Evolutionary conservation across 2,797 vertebrate genomes (phyloP).

Genomic region (Avahi laniger): DNA sequence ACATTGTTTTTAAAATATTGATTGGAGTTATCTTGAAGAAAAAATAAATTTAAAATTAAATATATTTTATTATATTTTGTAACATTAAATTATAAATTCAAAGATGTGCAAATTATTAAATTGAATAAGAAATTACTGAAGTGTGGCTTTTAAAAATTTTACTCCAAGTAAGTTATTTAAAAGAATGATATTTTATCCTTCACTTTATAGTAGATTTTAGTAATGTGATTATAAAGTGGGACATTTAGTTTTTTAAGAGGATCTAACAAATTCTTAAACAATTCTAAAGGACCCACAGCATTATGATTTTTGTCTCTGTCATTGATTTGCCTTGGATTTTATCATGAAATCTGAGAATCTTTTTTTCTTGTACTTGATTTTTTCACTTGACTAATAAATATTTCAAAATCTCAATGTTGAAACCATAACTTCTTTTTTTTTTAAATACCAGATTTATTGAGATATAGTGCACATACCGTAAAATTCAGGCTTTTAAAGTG

Average conservation of each 20-base stretch:
- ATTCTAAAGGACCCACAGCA: no score
- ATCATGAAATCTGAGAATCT: background rate
- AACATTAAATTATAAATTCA: background rate
- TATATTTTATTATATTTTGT: background rate
- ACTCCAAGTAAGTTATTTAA: background rate
- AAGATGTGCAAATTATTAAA: background rate
- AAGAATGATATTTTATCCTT: background rate
- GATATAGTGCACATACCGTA: no score
- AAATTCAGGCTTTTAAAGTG: no score
- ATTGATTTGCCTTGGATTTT: background rate
- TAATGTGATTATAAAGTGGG: no score
- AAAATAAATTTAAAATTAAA: background rate
- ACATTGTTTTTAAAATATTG: background rate
- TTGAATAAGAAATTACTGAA: background rate
- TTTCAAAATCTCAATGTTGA: background rate
- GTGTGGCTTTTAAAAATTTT: background rate
- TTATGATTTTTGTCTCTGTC: background rate
- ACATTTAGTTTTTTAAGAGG: no score
- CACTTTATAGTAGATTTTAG: no score
- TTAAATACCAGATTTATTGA: no score
- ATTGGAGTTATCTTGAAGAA: background rate
- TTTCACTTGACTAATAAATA: background rate
- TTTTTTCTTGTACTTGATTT: background rate
- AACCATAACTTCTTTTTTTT: background rate
- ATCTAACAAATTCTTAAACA: no score